phyloP scores from a whole-genome alignment of 2,113 vertebrate genomes.

The Charadrius vociferus region DNA sequence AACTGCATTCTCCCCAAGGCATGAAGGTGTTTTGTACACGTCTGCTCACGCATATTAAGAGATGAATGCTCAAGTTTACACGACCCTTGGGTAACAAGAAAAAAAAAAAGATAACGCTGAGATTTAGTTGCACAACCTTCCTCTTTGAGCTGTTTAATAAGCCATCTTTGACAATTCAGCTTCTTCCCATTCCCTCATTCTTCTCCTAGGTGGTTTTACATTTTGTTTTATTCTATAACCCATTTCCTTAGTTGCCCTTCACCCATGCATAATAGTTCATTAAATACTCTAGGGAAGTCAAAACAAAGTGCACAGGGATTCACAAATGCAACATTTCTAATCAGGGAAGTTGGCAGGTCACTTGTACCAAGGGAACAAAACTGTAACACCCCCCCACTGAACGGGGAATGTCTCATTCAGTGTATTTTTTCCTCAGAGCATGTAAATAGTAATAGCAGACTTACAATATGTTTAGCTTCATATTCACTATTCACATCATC shows the following conservation, averaged over 20 bases:
- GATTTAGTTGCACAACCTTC: background rate
- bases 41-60: background rate
- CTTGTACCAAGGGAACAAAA: background rate
- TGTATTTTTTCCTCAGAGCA: too few relatives aligned
- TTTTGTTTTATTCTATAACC: background rate
- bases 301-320: background rate
- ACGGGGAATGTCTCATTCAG: background rate
- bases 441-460: background rate
- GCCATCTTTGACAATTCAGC: background rate
- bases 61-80: background rate
- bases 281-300: background rate
- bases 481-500: background rate
- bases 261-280: background rate
- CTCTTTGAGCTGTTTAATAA: background rate
- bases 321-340: background rate
- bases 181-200: background rate
- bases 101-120: background rate
- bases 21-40: fast-evolving
- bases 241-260: background rate
- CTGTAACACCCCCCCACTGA: background rate
- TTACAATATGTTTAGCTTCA: background rate
- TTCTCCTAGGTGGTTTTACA: background rate
- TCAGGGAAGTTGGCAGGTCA: background rate
- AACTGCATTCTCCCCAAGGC: fast-evolving
- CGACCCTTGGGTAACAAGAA: background rate